Base-by-base conservation (phyloP, 1,140 invertebrate genomes). In the Trichogramma pretiosum region DNA sequence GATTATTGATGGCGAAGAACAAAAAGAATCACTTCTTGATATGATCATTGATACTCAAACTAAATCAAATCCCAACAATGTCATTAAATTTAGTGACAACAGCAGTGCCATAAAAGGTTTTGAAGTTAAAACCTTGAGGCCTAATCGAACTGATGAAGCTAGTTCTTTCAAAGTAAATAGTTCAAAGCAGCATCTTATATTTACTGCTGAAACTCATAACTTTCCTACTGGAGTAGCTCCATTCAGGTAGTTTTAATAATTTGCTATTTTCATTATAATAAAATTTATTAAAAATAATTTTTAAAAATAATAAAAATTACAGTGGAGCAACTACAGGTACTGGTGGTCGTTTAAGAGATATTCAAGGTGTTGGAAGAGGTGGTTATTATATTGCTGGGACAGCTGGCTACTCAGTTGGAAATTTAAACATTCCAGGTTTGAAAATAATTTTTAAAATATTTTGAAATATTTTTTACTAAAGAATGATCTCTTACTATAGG, bases 131-230 rank as follows among this genome's bases (percentile, higher is more conserved):
- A 73, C 77, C 49, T 59, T 93, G 23, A 65, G 75, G 40, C 86
- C 92, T 1, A 63, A 59, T 28, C 66, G 80, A 18, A 74, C 80
- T 9, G 40, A 65, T 24, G 69, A 64, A 24, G 77, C 88, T 0
- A 85, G 88, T 48, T 61, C 74, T 52, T 79, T 96, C 35, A 53
- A 68, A 9, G 52, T 77, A 32, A 61, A 77, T 26, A 55, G 72
- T 8, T 66, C 74, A 0, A 74, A 81, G n/a, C 83, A 85, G 5
- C 90, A 99, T 71, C 80, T 98, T n/a, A 93, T 96, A 60, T 98
- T 98, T 57, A 98, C 95, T 7, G 95, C 95, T 0, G 95, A 99
- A 74, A 99, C 95, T 0, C 95, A 99, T 65, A 98, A 99, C 64
- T 98, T 98, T 76, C 95, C 95, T 5, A 99, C 95, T 32, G 94